Evolutionary conservation across 2,888 invertebrate genomes (phyloP).

Genomic region (Hypselothyrea guttata): DNA sequence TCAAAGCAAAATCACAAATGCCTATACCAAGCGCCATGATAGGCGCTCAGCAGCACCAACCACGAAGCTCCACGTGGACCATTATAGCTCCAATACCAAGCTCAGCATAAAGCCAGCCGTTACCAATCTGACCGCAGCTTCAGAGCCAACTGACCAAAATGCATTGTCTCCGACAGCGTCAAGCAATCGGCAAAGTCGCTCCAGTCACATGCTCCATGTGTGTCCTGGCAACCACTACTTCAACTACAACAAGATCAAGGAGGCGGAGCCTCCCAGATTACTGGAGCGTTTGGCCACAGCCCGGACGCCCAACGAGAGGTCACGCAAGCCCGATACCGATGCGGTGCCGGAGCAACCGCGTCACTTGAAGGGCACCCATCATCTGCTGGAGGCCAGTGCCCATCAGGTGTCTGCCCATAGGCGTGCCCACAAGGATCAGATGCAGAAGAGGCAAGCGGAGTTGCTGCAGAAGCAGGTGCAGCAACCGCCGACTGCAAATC

Average conservation of each 20-base stretch:
- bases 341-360: constrained; percentile 19
- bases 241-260: not conserved
- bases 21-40: not conserved
- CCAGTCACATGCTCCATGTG: constrained; percentile 19
- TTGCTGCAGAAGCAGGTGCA: constrained; percentile 27
- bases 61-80: too few relatives aligned
- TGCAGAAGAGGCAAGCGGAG: constrained; percentile 49
- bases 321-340: not conserved
- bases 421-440: constrained; percentile 32
- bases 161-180: too few relatives aligned
- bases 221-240: not conserved
- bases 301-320: not conserved
- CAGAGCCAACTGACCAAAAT: too few relatives aligned
- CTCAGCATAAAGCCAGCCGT: too few relatives aligned
- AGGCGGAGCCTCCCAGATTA: not conserved
- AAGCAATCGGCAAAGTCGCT: constrained; percentile 18
- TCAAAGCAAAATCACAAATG: constrained; percentile 2
- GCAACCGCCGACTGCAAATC: not conserved
- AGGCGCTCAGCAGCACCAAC: not conserved
- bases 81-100: too few relatives aligned
- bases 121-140: too few relatives aligned
- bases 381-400: constrained; percentile 39
- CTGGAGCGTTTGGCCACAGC: not conserved
- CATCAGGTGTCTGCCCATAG: constrained; percentile 35
- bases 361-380: constrained; percentile 17